Evolutionary conservation across 2,888 invertebrate species (phyloP), one percentile per base, ranked within the genome.

Genomic region (Lepidocyrtinus sp.): DNA sequence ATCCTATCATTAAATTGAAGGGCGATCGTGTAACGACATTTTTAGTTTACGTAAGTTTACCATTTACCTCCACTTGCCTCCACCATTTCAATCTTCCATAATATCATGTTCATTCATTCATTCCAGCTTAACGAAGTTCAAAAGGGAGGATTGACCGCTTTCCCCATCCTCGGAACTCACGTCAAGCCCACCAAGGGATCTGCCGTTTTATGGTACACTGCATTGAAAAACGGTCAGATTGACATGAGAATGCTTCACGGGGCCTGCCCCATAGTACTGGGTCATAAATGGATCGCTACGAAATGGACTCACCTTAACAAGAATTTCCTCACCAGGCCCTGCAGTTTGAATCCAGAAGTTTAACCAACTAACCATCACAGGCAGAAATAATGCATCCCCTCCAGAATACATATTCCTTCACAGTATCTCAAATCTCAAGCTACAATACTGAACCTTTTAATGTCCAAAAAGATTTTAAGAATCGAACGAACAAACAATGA

Each of bases 151-250:
- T 83, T 86, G 12, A 87, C 87, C 0, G 87, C 86, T 17, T 87
- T 87, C 73, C 87, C 87, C 3, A 74, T 86, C 17, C 75, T 87
- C 24, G 87, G 87, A 70, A 85, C 87, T 26, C 84, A 85, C 21
- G 86, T 87, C 1, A 84, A 85, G 36, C 87, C 87, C 0, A 67
- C 81, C 15, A 87, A 87, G 88, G 89, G 89, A 7, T 86, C 88
- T 25, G 89, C 89, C 62, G 89, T 89, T 25, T 88, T 89, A 77
- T 89, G 89, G 89, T 75, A 88, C 83, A 89, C 89, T 77, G 83
- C 89, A 15, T 85, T 87, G 69, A 87, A 86, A 82, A 89, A 87
- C 86, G 89, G 89, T 22, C 88, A 88, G 62, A 88, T 89, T 26
- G 89, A 89, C 74, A 87, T 87, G 73, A 84, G 88, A 75, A 89